A percentile compares a stretch with the other conserved stretches of the same genome.
These are phyloP conservation scores for Nomada fabriciana DNA, from an alignment of 2,888 invertebrate genomes.

Conservation along the genomic window DNA sequence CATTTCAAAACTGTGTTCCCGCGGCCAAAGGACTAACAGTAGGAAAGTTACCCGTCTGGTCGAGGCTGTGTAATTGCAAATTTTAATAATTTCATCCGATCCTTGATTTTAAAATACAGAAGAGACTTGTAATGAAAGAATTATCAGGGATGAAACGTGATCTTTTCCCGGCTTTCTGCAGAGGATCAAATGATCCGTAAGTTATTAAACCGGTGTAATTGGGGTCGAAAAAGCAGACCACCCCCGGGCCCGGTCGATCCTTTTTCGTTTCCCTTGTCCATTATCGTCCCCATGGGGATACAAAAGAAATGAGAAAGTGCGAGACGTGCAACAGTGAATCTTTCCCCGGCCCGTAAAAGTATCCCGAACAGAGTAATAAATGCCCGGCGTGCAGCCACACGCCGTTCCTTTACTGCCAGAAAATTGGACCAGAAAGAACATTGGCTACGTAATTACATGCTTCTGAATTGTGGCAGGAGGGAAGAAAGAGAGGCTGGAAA, in stretches of 20 bases:
- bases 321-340: slow-evolving; percentile 47
- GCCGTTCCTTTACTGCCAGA: slow-evolving; percentile 53
- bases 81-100: too few relatives aligned
- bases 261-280: slow-evolving; percentile 47
- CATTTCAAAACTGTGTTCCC: too few relatives aligned
- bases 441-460: slow-evolving; percentile 62
- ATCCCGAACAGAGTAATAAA: slow-evolving; percentile 67
- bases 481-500: not conserved
- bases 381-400: slow-evolving; percentile 49
- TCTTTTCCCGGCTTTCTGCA: not conserved
- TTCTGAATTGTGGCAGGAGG: slow-evolving; percentile 9
- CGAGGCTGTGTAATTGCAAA: not conserved
- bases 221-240: slow-evolving; percentile 40
- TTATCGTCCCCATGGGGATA: slow-evolving; percentile 49
- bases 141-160: not conserved
- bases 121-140: not conserved
- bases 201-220: slow-evolving; percentile 52
- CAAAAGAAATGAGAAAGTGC: slow-evolving; percentile 46
- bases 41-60: too few relatives aligned
- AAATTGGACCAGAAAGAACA: slow-evolving; percentile 59
- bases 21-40: too few relatives aligned
- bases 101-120: not conserved
- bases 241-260: slow-evolving; percentile 29
- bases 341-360: slow-evolving; percentile 31
- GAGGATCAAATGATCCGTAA: slow-evolving; percentile 39